Base-by-base conservation (phyloP, 1,140 invertebrate species). In the Drosophila eugracilis region DNA sequence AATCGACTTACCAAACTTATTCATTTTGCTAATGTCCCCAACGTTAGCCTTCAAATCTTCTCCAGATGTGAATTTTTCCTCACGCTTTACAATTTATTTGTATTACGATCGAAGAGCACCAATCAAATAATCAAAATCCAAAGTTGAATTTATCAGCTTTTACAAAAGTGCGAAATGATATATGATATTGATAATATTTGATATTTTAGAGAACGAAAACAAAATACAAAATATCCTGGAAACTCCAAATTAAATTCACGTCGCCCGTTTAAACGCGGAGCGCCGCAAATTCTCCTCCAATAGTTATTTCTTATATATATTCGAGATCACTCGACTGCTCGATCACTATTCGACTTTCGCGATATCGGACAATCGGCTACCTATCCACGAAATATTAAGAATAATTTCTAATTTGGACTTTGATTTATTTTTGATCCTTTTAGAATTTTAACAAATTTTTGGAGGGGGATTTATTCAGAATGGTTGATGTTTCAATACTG, bases 371-470 rank as follows among this genome's bases (percentile, higher is more conserved):
- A 75, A 65, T 76, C 80, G 75, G 66, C 49, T 59, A 66, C 45
- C 65, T 69, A 57, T 59, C 73, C 78, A 75, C 83, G 60, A 86
- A 86, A 78, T 86, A 86, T 72, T 39, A 88, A 73, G 70, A 86
- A 75, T 67, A 74, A 69, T 78, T 78, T 79, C 74, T 69, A 78
- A 75, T 69, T 78, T 86, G 58, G 84, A 78, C 71, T 83, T 65
- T 86, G 74, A 81, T 88, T 75, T 86, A 78, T 88, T 88, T 49
- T 69, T 72, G 66, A 88, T 88, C 83, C 83, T 88, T 86, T 88
- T 88, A 88, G 83, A 88, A 88, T 88, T 88, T 88, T 63, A 86
- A 85, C 54, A 81, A 88, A 71, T 86, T 86, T 88, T 76, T 32
- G 44, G 44, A 57, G 50, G 60, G 73, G 67, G 74, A 45, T 78